Evolutionary conservation across 1,140 invertebrate species (phyloP).

Genomic region (Bombyx mandarina): DNA sequence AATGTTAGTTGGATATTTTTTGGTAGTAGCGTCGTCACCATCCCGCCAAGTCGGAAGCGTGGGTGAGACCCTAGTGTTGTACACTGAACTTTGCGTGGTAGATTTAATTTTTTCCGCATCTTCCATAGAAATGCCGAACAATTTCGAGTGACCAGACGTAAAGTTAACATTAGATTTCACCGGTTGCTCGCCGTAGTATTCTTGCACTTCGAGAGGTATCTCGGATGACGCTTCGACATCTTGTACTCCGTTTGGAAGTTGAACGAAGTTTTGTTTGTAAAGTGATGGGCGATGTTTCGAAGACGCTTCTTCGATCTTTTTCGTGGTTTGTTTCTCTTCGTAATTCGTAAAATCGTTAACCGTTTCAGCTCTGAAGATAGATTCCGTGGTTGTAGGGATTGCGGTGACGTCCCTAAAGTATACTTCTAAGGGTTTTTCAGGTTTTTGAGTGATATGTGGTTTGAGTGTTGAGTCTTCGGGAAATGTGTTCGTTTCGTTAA

Average conservation of each 20-base stretch:
- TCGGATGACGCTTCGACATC: slow-evolving; percentile 13
- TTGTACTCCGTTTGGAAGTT: slow-evolving; percentile 14
- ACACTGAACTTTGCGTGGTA: slow-evolving; percentile 63
- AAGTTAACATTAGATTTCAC: slow-evolving; percentile 51
- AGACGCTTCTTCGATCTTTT: slow-evolving; percentile 22
- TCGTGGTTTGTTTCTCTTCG: slow-evolving; percentile 27
- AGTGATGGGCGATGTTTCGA: slow-evolving; percentile 16
- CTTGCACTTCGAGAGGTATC: slow-evolving; percentile 29
- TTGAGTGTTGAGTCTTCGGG: slow-evolving; percentile 46
- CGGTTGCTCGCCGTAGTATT: slow-evolving; percentile 27
- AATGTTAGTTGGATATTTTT: slow-evolving; percentile 54
- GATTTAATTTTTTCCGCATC: slow-evolving; percentile 70
- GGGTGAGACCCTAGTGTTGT: slow-evolving; percentile 72
- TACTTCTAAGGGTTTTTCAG: slow-evolving; percentile 54
- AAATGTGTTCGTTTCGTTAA: slow-evolving; percentile 29
- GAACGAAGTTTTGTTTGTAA: slow-evolving; percentile 15
- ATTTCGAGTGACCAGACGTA: slow-evolving; percentile 74
- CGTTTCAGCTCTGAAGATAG: slow-evolving; percentile 41
- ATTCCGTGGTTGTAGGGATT: slow-evolving; percentile 35
- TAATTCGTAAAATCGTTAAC: slow-evolving; percentile 21
- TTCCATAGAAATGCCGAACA: slow-evolving; percentile 73
- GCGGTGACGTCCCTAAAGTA: slow-evolving; percentile 47
- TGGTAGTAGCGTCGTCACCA: slow-evolving; percentile 47
- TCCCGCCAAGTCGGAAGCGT: slow-evolving; percentile 70
- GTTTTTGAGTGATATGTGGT: slow-evolving; percentile 60